Evolutionary conservation across 2,888 invertebrate genomes (phyloP).

Genomic region (Hermaeophaga mercurialis): DNA sequence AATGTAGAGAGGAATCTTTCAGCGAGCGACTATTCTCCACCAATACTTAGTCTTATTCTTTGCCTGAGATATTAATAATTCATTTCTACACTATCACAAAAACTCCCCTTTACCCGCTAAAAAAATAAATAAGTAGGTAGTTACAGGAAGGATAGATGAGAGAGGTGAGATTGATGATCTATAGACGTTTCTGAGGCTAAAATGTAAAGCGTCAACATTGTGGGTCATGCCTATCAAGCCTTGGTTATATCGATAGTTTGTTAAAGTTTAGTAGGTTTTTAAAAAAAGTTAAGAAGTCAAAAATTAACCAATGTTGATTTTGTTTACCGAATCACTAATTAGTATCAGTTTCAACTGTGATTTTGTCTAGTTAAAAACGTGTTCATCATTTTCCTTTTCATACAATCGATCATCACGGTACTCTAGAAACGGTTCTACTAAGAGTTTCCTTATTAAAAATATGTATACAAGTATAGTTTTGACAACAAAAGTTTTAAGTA

Average conservation of each 20-base stretch:
- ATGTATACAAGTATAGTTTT: too few relatives aligned
- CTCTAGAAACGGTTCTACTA: too few relatives aligned
- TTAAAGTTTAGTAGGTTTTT: too few relatives aligned
- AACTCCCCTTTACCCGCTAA: constrained; percentile 17
- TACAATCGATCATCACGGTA: too few relatives aligned
- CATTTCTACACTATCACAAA: constrained; percentile 18
- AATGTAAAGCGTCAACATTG: constrained; percentile 55
- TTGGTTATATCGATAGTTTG: constrained; percentile 37
- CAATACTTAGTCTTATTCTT: constrained; percentile 8
- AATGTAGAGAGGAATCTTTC: constrained; percentile 56
- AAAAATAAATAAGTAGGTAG: constrained; percentile 42
- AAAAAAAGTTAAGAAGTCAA: too few relatives aligned
- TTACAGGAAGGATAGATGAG: constrained; percentile 38
- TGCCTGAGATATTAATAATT: constrained; percentile 20
- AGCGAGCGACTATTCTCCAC: constrained; percentile 18
- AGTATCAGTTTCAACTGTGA: too few relatives aligned
- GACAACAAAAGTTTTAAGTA: neutral
- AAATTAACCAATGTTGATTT: too few relatives aligned
- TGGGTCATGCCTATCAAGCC: constrained; percentile 58
- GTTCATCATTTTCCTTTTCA: too few relatives aligned
- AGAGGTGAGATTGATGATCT: constrained; percentile 42
- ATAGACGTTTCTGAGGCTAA: constrained; percentile 40
- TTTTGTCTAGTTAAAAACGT: too few relatives aligned
- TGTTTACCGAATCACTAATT: too few relatives aligned
- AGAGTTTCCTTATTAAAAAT: too few relatives aligned